A percentile compares a stretch with the other conserved stretches of the same genome.
Evolutionary conservation across 2,888 invertebrate genomes (phyloP).

Genomic region (Euspilapteryx auroguttella): DNA sequence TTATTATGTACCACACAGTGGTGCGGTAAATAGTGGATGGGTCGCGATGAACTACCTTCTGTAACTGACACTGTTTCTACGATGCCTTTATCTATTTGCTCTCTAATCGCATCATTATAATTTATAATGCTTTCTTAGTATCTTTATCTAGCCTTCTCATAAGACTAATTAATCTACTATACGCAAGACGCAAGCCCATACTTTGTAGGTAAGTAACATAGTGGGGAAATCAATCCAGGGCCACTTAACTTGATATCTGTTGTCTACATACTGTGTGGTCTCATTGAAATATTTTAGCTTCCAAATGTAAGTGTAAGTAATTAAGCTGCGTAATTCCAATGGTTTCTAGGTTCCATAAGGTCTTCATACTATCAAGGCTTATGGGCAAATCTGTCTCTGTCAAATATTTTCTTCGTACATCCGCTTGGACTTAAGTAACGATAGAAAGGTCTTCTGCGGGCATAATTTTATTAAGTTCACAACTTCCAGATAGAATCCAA

Average conservation of each 20-base stretch:
- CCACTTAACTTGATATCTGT: neutral
- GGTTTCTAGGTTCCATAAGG: constrained; percentile 1
- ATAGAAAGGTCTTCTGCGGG: neutral
- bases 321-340: constrained; percentile 1
- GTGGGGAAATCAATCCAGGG: neutral
- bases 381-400: neutral
- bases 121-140: neutral
- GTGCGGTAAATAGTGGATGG: constrained; percentile 1
- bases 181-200: neutral
- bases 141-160: constrained; percentile 1
- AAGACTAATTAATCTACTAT: neutral
- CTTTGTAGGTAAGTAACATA: neutral
- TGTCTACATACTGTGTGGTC: neutral
- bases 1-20: too few species aligned
- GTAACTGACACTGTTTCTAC: neutral
- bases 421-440: constrained; percentile 1
- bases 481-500: constrained; percentile 3
- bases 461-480: too few species aligned
- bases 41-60: fast-evolving
- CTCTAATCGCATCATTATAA: neutral
- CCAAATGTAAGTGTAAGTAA: neutral
- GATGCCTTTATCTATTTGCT: neutral
- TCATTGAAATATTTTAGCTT: constrained; percentile 2
- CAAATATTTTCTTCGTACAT: neutral
- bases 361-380: neutral